A percentile compares a stretch with the other conserved stretches of the same genome.
Conservation (phyloP, 2,888 invertebrate species). For the Eilema sororculum region DNA sequence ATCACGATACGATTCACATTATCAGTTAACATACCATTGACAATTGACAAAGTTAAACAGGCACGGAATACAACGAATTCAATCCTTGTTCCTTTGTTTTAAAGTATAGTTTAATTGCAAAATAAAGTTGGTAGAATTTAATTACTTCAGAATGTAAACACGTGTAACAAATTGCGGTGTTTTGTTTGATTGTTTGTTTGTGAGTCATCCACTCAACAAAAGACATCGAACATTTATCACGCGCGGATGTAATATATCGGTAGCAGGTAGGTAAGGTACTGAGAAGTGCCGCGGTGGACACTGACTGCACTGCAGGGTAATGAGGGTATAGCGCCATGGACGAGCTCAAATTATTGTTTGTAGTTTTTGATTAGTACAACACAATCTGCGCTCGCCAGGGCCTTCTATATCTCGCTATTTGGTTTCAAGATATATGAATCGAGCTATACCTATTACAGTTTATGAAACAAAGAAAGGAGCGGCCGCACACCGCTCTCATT, state of each 20-base stretch:
- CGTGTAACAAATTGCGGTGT: constrained; percentile 27
- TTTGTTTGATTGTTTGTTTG: constrained; percentile 31
- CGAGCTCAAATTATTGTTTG: too few species aligned
- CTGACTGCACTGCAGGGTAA: neutral
- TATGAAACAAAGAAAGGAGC: constrained; percentile 5
- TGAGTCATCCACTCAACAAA: constrained; percentile 32
- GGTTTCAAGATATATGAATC: too few species aligned
- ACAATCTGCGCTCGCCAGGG: too few species aligned
- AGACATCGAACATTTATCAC: constrained; percentile 21
- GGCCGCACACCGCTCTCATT: neutral
- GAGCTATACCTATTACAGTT: too few species aligned
- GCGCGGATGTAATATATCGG: constrained; percentile 12
- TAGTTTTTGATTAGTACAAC: too few species aligned
- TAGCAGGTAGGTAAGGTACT: neutral
- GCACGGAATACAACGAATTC: neutral
- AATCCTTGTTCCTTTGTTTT: neutral
- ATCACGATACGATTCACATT: neutral
- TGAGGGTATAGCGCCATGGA: too few species aligned
- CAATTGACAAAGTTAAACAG: constrained; percentile 2
- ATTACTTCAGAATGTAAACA: constrained; percentile 26
- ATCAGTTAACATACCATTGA: neutral
- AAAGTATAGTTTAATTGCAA: neutral
- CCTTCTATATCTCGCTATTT: too few species aligned
- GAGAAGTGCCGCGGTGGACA: neutral
- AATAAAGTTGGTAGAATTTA: constrained; percentile 9